Base-by-base conservation (phyloP, 2,888 invertebrate genomes). In the Timandra comae region DNA sequence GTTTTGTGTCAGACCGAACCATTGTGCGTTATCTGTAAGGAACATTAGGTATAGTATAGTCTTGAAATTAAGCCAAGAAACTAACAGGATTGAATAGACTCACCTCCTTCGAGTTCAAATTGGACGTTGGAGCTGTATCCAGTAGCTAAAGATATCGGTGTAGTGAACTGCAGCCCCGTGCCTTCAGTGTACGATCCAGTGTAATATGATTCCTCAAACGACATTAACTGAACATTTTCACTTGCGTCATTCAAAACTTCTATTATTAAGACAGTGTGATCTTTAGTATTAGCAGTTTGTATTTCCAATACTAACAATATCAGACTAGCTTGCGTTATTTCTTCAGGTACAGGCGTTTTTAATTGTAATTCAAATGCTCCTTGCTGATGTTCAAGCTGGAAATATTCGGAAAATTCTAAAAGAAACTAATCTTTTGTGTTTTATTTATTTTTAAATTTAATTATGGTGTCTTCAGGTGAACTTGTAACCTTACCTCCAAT, bases 61-160 rank as follows among this genome's bases (percentile, higher is more conserved):
- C 16, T 16, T 5, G 6, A 16, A 16, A 16, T 16, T 1, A 5
- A 5, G 6, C 16, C 16, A 16, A 16, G 16, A 16, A 16, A 3
- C 3, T 16, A 16, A 16, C 6, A 3, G 16, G n/a, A n/a, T n/a
- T n/a, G n/a, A n/a, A n/a, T 16, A 16, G 1, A 16, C 16, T 16
- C 5, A 64, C 67, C 62, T 50, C 63, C 65, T 30, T 49, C 48
- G 0, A 68, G 43, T 3, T n/a, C 25, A 28, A 62, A 64, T 10
- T 27, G 19, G 1, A 66, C 55, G 7, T 23, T 37, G 1, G 38
- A 36, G 19, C 60, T 54, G 29, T 49, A 58, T 6, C 62, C 66
- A 23, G 46, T 12, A 2, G 36, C 16, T 3, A 68, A 35, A 1
- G 43, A 39, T 23, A 66, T 58, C 3, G 41, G 35, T 5, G 45